Evolutionary conservation across 2,888 invertebrate species (phyloP).

Genomic region (Phoenoteleia sp.): DNA sequence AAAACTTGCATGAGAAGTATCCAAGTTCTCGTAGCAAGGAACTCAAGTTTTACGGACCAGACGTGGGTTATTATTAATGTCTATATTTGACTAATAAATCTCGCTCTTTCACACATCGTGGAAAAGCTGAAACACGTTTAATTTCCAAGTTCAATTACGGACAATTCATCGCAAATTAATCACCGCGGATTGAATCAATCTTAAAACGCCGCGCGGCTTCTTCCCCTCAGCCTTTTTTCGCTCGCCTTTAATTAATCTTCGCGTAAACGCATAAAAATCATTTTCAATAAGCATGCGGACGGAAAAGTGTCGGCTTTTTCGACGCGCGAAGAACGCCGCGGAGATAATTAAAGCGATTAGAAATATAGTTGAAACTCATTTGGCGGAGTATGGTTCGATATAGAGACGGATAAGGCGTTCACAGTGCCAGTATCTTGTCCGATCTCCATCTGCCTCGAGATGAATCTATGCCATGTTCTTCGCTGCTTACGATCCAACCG

Average conservation of each 20-base stretch:
- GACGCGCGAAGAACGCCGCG: background rate
- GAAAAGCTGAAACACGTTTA: constrained; percentile 23
- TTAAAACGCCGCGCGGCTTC: too few species aligned
- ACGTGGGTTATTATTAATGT: constrained; percentile 54
- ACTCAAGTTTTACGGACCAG: constrained; percentile 55
- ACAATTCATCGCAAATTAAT: constrained; percentile 48
- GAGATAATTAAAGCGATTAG: constrained; percentile 60
- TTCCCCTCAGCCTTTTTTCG: too few species aligned
- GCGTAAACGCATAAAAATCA: constrained; percentile 11
- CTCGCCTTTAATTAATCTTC: background rate
- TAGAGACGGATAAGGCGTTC: constrained; percentile 52
- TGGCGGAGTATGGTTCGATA: constrained; percentile 50
- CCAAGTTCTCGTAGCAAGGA: constrained; percentile 52
- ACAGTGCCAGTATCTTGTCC: constrained; percentile 64
- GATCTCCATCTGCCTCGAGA: constrained; percentile 63
- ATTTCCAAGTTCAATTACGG: constrained; percentile 34
- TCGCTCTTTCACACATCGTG: constrained; percentile 27
- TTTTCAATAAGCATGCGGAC: background rate
- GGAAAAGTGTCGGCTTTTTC: constrained; percentile 11
- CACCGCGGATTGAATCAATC: constrained; percentile 4
- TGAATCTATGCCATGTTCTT: constrained; percentile 67
- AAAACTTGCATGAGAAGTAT: constrained; percentile 59
- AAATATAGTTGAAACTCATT: constrained; percentile 52
- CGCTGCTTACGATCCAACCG: constrained; percentile 55
- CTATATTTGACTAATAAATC: constrained; percentile 59